A percentile compares a stretch with the other conserved stretches of the same genome.
Conservation (phyloP, 2,113 vertebrate genomes). For the Pachyramphus minor region DNA sequence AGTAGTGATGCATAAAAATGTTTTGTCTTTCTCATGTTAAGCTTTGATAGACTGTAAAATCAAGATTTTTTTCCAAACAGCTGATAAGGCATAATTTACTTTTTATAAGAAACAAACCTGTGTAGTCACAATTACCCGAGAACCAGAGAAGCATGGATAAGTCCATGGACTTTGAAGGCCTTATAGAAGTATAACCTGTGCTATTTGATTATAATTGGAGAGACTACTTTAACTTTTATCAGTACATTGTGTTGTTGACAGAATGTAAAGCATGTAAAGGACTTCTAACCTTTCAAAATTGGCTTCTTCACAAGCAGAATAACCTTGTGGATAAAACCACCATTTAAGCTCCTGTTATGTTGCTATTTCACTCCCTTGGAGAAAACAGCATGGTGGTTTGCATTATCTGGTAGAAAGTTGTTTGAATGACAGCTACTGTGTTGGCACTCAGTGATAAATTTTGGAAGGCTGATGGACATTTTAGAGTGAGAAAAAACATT, state of each 20-base stretch:
- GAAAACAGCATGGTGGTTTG: conserved; percentile 60
- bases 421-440: conserved; percentile 55
- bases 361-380: conserved; percentile 51
- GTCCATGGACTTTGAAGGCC: neutral
- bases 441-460: conserved; percentile 18
- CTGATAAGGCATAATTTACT: neutral
- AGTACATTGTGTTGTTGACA: neutral
- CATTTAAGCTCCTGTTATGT: conserved; percentile 2
- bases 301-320: conserved; percentile 16
- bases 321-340: conserved; percentile 11
- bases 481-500: neutral
- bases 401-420: conserved; percentile 59
- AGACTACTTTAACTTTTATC: conserved; percentile 41
- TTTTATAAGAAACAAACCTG: neutral
- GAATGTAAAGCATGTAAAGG: conserved; percentile 36
- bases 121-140: neutral
- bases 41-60: neutral
- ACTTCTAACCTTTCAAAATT: conserved; percentile 23
- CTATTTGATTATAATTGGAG: conserved; percentile 37
- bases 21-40: neutral
- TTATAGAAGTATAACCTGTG: neutral
- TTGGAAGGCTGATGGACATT: conserved; percentile 48
- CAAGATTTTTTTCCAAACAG: neutral
- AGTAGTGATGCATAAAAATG: neutral
- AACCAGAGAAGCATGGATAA: neutral